phyloP scores from a whole-genome alignment of 2,113 vertebrate genomes.

The Siniperca chuatsi region DNA sequence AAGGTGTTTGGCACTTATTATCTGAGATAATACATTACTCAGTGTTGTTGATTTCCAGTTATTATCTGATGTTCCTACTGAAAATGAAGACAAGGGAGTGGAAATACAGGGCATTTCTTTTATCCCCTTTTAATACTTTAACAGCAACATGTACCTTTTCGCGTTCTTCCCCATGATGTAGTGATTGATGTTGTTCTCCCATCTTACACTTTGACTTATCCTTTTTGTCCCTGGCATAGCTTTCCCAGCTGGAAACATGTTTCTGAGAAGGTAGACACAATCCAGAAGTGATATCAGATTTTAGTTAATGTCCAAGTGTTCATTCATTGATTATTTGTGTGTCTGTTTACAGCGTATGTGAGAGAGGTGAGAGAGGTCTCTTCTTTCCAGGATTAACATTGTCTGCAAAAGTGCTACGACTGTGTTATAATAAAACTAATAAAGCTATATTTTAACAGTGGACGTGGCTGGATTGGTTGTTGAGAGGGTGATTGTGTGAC shows the following conservation, averaged over 20 bases:
- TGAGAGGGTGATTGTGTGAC: slow-evolving; percentile 23
- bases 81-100: slow-evolving; percentile 25
- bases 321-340: slow-evolving; percentile 36
- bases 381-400: slow-evolving; percentile 53
- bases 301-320: slow-evolving; percentile 38
- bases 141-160: slow-evolving; percentile 31
- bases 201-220: slow-evolving; percentile 23
- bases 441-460: slow-evolving; percentile 83
- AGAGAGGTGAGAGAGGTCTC: slow-evolving; percentile 33
- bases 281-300: slow-evolving; percentile 34
- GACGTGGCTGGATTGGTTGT: slow-evolving; percentile 36
- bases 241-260: slow-evolving; percentile 9
- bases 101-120: slow-evolving; percentile 47
- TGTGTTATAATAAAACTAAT: slow-evolving; percentile 74
- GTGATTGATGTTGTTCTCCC: slow-evolving; percentile 40
- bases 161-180: slow-evolving; percentile 25
- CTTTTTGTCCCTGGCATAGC: slow-evolving; percentile 29
- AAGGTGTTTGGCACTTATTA: slow-evolving; percentile 30
- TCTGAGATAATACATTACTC: slow-evolving; percentile 7
- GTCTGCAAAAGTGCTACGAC: slow-evolving; percentile 59
- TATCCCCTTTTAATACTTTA: slow-evolving; percentile 35
- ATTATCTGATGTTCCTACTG: slow-evolving; percentile 37
- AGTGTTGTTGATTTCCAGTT: slow-evolving; percentile 36
- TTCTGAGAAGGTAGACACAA: slow-evolving; percentile 13
- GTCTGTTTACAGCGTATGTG: slow-evolving; percentile 59